Base-by-base conservation (phyloP, 1,140 invertebrate species). In the Yoshiicerus persimilis region DNA sequence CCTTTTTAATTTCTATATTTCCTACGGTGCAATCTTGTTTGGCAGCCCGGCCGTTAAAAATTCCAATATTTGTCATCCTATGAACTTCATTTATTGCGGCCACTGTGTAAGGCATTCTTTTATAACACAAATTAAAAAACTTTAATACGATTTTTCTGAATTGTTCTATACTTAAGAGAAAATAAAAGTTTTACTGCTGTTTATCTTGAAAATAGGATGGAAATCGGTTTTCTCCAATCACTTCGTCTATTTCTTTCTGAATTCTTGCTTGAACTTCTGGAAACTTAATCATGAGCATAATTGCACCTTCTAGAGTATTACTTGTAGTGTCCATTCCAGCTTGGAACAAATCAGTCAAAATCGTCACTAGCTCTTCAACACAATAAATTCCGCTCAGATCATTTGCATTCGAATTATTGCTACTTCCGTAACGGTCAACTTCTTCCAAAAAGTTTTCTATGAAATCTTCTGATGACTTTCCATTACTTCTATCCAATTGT, bases 261-360 rank as follows among this genome's bases (percentile, higher is more conserved):
- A 96, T 96, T 92, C 95, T 96, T 86, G 93, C 94, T 91, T 98
- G 97, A 2, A 97, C 94, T 27, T 96, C 93, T 30, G 88, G 88
- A 39, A 32, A 56, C 13, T 30, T 38, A 20, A 83, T 34, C 41
- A 89, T 32, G 23, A 87, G 62, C 39, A 89, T 39, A 6, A 89
- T 77, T 1, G 85, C 94, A 91, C 96, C 96, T 27, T 95, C 94
- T 89, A 97, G 92, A 30, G 95, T 95, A 91, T 96, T 97, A 30
- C 94, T 95, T 0, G 96, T 96, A 0, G 96, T 97, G 92, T 97
- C 96, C 0, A 96, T 96, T 0, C 96, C 96, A 34, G 96, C 87
- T 32, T 97, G 95, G 56, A 90, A 87, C 38, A 90, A 41, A 38
- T 90, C 89, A 4, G 83, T 84, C 0, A 86, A 66, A 13, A 88